Conservation (phyloP, 2,113 vertebrate genomes). For the Drymodes brunneopygia region DNA sequence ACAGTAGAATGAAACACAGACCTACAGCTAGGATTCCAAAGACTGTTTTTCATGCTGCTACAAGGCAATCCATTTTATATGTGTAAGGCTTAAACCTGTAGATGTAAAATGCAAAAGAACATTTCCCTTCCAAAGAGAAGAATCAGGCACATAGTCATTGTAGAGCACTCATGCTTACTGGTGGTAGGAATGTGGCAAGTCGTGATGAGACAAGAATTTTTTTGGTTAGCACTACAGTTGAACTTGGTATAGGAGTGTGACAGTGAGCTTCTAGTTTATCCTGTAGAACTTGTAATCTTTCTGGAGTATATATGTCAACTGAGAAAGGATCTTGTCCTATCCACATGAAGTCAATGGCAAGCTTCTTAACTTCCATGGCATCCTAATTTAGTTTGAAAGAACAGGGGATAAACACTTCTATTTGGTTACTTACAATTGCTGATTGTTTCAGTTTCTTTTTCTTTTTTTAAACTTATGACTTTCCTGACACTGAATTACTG, state of each 20-base stretch:
- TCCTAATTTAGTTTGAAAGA: background rate
- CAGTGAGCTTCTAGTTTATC: background rate
- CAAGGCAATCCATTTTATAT: background rate
- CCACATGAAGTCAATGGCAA: background rate
- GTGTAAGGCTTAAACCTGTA: background rate
- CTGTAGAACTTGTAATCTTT: background rate
- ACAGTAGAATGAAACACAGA: background rate
- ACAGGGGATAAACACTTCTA: fast-evolving
- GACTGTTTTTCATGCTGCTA: background rate
- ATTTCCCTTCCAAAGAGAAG: background rate
- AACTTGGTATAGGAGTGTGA: background rate
- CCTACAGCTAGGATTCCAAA: background rate
- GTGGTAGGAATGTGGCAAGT: background rate
- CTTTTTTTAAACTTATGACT: too few relatives aligned
- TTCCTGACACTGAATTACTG: background rate
- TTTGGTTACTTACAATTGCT: background rate
- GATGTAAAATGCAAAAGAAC: background rate
- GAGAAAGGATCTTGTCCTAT: background rate
- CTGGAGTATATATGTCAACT: background rate
- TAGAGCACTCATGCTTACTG: background rate
- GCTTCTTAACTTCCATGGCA: background rate
- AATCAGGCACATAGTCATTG: background rate
- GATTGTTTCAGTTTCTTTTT: background rate
- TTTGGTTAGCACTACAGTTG: background rate
- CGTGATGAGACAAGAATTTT: background rate